A percentile compares a stretch with the other conserved stretches of the same genome.
phyloP scores from a whole-genome alignment of 2,797 vertebrate species.

The Glyptemys insculpta region DNA sequence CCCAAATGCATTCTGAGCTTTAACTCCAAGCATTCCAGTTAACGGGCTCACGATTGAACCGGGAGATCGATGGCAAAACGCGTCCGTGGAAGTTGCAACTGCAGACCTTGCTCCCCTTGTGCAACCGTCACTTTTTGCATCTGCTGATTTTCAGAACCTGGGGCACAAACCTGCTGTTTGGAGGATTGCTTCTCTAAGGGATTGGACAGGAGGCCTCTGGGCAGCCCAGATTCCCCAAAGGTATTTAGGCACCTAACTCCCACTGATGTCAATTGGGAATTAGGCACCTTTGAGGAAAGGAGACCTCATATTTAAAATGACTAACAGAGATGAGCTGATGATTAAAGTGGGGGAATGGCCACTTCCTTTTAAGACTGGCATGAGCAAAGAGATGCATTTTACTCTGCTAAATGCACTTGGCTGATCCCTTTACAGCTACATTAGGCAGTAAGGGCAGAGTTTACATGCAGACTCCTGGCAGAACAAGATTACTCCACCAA shows the following conservation, averaged over 20 bases:
- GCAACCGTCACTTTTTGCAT: not conserved
- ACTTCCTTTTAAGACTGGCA: not conserved
- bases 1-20: not conserved
- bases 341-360: not conserved
- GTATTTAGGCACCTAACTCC: not conserved
- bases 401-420: not conserved
- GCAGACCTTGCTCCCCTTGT: accelerated
- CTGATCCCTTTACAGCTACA: not conserved
- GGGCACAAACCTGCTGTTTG: not conserved
- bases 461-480: not conserved
- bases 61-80: accelerated
- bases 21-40: accelerated
- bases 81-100: not conserved
- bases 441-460: not conserved
- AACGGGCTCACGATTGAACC: not conserved
- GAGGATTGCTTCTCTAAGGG: not conserved
- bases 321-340: not conserved
- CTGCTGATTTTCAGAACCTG: not conserved
- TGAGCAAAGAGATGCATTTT: not conserved
- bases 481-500: accelerated
- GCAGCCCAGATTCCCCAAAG: not conserved
- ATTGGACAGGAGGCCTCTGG: not conserved
- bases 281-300: not conserved
- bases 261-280: not conserved
- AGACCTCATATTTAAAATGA: not conserved